These are phyloP conservation scores for Diabrotica virgifera DNA, from an alignment of 1,140 invertebrate genomes.

Conservation along the genomic window DNA sequence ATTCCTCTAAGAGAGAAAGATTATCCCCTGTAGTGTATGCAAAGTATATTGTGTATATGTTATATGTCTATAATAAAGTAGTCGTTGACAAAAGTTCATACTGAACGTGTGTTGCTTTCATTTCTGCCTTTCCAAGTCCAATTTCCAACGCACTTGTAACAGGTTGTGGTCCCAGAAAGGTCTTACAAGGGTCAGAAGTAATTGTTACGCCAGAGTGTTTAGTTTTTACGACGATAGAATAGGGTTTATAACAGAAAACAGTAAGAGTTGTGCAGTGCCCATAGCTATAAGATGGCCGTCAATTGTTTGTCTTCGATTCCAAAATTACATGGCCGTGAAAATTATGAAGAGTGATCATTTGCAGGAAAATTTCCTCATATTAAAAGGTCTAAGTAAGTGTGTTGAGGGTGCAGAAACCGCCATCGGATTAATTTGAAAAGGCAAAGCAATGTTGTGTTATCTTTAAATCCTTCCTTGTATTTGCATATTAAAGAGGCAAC, in stretches of 20 bases:
- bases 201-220: too few species aligned
- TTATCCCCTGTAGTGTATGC: too few species aligned
- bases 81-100: too few species aligned
- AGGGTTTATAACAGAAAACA: too few species aligned
- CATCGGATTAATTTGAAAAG: conserved; percentile 23
- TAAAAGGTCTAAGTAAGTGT: too few species aligned
- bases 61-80: too few species aligned
- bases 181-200: too few species aligned
- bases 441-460: conserved; percentile 40
- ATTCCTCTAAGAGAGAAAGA: too few species aligned
- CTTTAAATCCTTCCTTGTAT: conserved; percentile 39
- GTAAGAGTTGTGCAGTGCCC: background rate
- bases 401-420: conserved; percentile 3
- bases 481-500: conserved; percentile 37
- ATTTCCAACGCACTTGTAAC: background rate
- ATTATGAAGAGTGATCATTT: background rate
- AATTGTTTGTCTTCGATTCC: background rate
- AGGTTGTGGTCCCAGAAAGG: background rate
- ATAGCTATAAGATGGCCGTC: background rate
- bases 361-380: background rate
- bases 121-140: too few species aligned
- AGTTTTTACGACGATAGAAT: too few species aligned
- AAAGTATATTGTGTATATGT: too few species aligned
- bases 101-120: too few species aligned
- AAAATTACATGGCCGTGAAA: background rate